These are phyloP conservation scores for Albula goreensis DNA, from an alignment of 2,113 vertebrate genomes.

Conservation along the genomic window DNA sequence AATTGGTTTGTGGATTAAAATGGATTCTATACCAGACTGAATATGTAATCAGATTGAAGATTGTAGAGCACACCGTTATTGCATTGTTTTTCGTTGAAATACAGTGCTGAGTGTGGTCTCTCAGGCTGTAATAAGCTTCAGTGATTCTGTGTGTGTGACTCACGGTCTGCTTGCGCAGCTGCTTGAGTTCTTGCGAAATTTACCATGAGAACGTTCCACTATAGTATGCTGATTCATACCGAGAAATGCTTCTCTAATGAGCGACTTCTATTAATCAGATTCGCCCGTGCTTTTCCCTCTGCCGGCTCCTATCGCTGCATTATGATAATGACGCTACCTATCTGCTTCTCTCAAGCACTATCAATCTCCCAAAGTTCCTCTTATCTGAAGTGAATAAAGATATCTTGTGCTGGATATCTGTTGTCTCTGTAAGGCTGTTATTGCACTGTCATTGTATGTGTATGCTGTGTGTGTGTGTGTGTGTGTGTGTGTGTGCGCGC, in stretches of 20 bases:
- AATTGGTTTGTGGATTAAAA: background rate
- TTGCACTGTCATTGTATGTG: background rate
- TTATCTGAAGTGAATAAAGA: background rate
- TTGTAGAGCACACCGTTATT: no score
- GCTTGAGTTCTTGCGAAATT: background rate
- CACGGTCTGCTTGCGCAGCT: background rate
- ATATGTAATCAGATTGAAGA: no score
- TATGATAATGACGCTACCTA: conserved; percentile 1
- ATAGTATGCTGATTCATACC: background rate
- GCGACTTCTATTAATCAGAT: conserved; percentile 7
- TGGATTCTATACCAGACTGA: background rate
- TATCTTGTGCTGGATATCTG: background rate
- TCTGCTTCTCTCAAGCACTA: background rate
- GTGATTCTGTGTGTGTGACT: background rate
- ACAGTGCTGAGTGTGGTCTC: background rate
- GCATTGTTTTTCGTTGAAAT: background rate
- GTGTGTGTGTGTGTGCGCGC: background rate
- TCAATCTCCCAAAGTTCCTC: background rate
- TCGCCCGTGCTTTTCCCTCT: background rate
- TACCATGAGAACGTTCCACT: background rate
- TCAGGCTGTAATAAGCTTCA: background rate
- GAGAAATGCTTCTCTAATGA: background rate
- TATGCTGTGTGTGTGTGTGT: background rate
- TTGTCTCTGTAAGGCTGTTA: background rate
- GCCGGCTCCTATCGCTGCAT: background rate